Evolutionary conservation across 2,113 vertebrate species (phyloP).

Genomic region (Azemiops feae): DNA sequence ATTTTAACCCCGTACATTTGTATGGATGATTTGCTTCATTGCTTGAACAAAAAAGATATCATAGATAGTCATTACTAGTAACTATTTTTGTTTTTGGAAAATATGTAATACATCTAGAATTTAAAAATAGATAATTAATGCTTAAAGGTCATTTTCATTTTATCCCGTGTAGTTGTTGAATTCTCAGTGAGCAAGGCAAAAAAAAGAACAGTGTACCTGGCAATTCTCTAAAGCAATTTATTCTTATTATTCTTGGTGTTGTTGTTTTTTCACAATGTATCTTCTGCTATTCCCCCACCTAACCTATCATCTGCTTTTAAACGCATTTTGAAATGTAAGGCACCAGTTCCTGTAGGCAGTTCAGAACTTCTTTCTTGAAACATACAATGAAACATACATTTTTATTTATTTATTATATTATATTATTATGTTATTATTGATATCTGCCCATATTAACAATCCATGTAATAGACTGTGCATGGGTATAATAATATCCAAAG

Average conservation of each 20-base stretch:
- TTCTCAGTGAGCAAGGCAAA: neutral
- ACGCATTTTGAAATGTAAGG: neutral
- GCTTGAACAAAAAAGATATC: neutral
- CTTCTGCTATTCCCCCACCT: neutral
- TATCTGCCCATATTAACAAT: neutral
- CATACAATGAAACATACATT: neutral
- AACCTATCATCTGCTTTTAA: neutral
- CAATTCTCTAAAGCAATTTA: slow-evolving; percentile 1
- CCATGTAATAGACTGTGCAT: neutral
- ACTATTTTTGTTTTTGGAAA: neutral
- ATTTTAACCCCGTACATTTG: neutral
- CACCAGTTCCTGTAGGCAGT: neutral
- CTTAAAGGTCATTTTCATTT: neutral
- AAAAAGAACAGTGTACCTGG: neutral
- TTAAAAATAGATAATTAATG: slow-evolving; percentile 5
- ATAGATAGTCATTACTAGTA: neutral
- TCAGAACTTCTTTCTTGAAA: neutral
- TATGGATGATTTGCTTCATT: neutral
- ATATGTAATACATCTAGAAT: neutral
- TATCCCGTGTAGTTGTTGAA: neutral
- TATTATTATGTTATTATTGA: neutral
- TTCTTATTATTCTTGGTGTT: neutral
- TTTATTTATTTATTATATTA: no score
- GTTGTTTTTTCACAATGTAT: neutral
- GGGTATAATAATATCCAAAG: neutral